A percentile compares a stretch with the other conserved stretches of the same genome.
Evolutionary conservation across 2,797 vertebrate genomes (phyloP).

Genomic region (Poecilia picta): DNA sequence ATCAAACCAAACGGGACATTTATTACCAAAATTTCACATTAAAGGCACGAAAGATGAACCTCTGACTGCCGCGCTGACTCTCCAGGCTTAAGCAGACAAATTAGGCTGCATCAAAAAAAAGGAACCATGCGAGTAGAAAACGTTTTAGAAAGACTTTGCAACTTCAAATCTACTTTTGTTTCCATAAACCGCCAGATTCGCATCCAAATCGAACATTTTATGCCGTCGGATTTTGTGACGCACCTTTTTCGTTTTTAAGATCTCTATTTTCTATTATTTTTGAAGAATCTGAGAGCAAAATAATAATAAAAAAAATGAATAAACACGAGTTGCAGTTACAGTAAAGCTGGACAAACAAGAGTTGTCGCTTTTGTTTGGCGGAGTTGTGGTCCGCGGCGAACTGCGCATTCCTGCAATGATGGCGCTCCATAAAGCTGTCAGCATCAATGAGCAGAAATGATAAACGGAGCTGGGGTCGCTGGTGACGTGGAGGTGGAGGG

Average conservation of each 20-base stretch:
- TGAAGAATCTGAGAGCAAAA: not conserved
- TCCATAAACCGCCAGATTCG: not conserved
- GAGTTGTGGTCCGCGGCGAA: conserved; percentile 18
- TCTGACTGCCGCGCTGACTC: too few relatives aligned
- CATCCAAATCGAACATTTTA: not conserved
- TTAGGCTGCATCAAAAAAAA: not conserved
- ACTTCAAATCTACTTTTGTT: not conserved
- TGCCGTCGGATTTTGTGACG: not conserved
- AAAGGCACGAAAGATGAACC: not conserved
- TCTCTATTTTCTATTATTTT: not conserved
- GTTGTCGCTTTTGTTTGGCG: conserved; percentile 1
- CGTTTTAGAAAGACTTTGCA: not conserved
- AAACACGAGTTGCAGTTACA: not conserved
- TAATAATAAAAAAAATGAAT: not conserved
- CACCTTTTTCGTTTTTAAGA: not conserved
- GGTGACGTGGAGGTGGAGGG: conserved; percentile 35
- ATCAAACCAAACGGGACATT: not conserved
- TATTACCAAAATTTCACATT: not conserved
- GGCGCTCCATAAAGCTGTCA: conserved; percentile 68
- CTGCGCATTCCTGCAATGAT: conserved; percentile 52
- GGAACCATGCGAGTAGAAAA: not conserved
- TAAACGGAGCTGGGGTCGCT: conserved; percentile 58
- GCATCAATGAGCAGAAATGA: conserved; percentile 68
- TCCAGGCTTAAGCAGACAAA: not conserved
- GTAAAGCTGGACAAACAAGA: not conserved